phyloP scores from a whole-genome alignment of 2,113 vertebrate species.

The Caretta caretta region DNA sequence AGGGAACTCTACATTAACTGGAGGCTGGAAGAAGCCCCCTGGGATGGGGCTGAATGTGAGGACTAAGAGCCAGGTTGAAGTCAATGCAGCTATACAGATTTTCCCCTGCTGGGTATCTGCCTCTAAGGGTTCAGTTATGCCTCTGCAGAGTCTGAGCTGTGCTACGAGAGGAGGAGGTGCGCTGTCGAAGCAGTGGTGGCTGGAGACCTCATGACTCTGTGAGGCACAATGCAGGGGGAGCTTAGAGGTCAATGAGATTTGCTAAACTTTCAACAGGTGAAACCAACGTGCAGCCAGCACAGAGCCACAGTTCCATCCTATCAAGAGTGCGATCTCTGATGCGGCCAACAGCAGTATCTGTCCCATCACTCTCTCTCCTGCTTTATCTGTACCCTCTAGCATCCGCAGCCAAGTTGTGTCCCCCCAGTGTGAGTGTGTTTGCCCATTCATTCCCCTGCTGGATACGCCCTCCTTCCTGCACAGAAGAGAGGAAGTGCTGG shows the following conservation, averaged over 20 bases:
- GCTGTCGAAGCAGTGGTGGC: neutral
- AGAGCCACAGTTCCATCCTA: neutral
- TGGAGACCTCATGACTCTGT: neutral
- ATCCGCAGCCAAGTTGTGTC: too few relatives aligned
- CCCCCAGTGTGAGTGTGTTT: too few relatives aligned
- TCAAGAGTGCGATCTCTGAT: neutral
- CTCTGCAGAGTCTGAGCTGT: neutral
- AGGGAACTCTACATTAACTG: neutral
- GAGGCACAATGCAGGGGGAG: neutral
- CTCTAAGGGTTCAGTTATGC: neutral
- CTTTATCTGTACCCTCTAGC: rapidly evolving
- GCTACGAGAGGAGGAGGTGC: neutral
- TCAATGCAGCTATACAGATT: too few relatives aligned
- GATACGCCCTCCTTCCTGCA: neutral
- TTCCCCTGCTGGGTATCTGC: neutral
- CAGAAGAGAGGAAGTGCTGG: neutral
- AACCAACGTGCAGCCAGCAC: neutral
- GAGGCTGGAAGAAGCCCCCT: neutral
- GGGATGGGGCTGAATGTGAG: neutral
- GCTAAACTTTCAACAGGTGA: neutral
- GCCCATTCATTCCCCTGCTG: neutral
- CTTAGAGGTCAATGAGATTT: rapidly evolving
- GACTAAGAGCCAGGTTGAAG: neutral
- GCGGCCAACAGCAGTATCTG: neutral
- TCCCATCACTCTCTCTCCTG: too few relatives aligned